phyloP scores from a whole-genome alignment of 2,888 invertebrate species.

The Cephus runcator region DNA sequence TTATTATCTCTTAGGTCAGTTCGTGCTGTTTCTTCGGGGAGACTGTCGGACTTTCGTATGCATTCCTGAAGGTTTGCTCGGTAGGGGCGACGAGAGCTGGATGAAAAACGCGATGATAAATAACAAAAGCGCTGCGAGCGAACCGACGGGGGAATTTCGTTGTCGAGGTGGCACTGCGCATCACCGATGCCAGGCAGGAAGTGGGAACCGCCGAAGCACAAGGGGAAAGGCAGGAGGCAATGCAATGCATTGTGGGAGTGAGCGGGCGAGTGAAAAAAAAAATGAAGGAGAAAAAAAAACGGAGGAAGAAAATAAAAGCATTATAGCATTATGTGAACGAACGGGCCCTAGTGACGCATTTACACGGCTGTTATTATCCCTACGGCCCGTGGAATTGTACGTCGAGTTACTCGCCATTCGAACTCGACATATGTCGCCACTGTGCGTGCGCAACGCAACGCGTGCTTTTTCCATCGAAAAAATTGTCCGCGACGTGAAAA shows the following conservation, averaged over 20 bases:
- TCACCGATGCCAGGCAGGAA: conserved; percentile 63
- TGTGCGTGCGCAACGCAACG: conserved; percentile 12
- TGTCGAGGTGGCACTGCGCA: conserved; percentile 63
- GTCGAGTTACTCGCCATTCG: conserved; percentile 6
- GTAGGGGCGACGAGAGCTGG: conserved; percentile 7
- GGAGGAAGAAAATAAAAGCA: conserved; percentile 22
- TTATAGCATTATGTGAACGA: conserved; percentile 47
- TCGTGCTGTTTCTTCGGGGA: too few species aligned
- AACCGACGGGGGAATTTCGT: conserved; percentile 56
- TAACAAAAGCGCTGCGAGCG: conserved; percentile 32
- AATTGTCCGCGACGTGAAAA: not conserved
- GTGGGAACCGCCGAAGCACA: conserved; percentile 50
- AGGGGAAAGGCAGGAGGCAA: conserved; percentile 35
- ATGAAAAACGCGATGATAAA: conserved; percentile 24
- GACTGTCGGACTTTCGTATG: not conserved
- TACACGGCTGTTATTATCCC: conserved; percentile 46
- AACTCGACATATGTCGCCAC: conserved; percentile 29
- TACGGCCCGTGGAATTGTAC: conserved; percentile 9
- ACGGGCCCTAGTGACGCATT: conserved; percentile 49
- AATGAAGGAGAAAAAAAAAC: conserved; percentile 25
- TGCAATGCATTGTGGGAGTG: conserved; percentile 43
- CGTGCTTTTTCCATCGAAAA: not conserved
- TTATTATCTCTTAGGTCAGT: too few species aligned
- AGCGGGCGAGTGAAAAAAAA: conserved; percentile 41
- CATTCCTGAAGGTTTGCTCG: not conserved